A percentile compares a stretch with the other conserved stretches of the same genome.
These are phyloP conservation scores for Boloria euphrosyne DNA, from an alignment of 2,888 invertebrate genomes.

Conservation along the genomic window DNA sequence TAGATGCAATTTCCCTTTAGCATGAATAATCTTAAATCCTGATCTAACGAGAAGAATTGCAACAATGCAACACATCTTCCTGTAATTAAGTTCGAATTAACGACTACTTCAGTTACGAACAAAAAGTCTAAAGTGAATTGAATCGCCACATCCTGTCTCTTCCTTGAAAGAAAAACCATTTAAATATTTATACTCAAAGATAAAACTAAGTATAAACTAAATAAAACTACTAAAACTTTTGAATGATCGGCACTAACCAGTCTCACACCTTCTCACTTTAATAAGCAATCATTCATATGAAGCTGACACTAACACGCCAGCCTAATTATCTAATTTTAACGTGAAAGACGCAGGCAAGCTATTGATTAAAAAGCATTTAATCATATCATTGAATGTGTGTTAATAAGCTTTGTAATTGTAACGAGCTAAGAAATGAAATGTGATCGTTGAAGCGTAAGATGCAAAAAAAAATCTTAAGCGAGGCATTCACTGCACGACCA, in stretches of 20 bases:
- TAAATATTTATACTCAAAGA: constrained; percentile 6
- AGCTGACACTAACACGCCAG: constrained; percentile 5
- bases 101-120: too few relatives aligned
- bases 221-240: neutral
- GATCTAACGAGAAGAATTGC: too few relatives aligned
- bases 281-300: constrained; percentile 16
- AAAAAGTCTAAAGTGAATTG: too few relatives aligned
- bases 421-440: constrained; percentile 21
- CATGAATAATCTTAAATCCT: too few relatives aligned
- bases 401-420: constrained; percentile 4
- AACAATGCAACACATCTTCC: too few relatives aligned
- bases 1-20: too few relatives aligned
- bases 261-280: constrained; percentile 9
- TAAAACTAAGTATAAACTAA: neutral
- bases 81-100: too few relatives aligned
- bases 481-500: too few relatives aligned
- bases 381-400: constrained; percentile 37
- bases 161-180: neutral
- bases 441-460: constrained; percentile 29
- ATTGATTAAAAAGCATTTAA: constrained; percentile 51
- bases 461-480: constrained; percentile 16
- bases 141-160: too few relatives aligned
- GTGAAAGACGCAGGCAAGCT: constrained; percentile 19
- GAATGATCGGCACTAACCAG: neutral
- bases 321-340: constrained; percentile 8